Evolutionary conservation across 2,888 invertebrate genomes (phyloP), one percentile per base, ranked within the genome.

Genomic region (Agonopterix alstromeriana): DNA sequence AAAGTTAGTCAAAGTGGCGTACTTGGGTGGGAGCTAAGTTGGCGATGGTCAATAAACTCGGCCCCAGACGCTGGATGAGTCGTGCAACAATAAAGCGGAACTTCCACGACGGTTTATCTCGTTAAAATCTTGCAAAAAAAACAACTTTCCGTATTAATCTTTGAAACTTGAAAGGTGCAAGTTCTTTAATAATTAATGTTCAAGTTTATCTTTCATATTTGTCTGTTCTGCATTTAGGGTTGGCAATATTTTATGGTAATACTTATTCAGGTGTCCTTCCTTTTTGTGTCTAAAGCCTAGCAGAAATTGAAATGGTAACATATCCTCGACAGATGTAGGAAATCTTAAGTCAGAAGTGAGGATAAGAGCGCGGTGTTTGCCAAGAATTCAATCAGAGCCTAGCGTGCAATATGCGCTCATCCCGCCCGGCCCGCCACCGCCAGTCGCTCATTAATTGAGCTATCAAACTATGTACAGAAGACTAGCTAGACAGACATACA

Each of bases 41-140:
- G 65, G 77, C 63, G 71, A 71, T 83, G 81, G 82, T 77, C 81
- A 82, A 82, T 80, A 84, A 81, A 84, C 74, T 80, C 76, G 68
- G 72, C 67, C 63, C 67, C 27, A 27, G 68, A 5, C 40, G 65
- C 60, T 70, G 66, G 70, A 66, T 65, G 67, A 68, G 64, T 67
- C 66, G 59, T 63, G 65, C 69, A 71, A 77, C 72, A 77, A 77
- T 76, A 72, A 72, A 73, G 71, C 62, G 59, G 59, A 68, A 74
- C 70, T 77, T 70, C 8, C 62, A 60, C 65, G 65, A 69, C 72
- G 67, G 68, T 71, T 74, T 75, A 73, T 71, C 65, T 65, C 60
- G 56, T 65, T 67, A 67, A 65, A 70, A 73, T 70, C 61, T 73
- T 62, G 62, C 58, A 63, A 70, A 61, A n/a, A 47, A 27, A 50